phyloP scores from a whole-genome alignment of 1,140 invertebrate species.

The Drosophila arizonae region DNA sequence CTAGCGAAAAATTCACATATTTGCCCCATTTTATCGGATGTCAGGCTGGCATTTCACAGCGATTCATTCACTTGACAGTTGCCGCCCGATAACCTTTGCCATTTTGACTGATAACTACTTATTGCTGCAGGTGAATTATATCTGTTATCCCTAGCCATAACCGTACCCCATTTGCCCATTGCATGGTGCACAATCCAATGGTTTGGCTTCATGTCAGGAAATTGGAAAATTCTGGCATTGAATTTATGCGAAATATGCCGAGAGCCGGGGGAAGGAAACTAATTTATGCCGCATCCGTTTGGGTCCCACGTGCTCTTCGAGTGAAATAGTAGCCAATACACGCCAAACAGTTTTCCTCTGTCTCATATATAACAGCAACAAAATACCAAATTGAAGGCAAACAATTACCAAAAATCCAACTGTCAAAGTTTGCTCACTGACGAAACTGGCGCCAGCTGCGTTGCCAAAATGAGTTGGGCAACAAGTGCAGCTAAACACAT shows the following conservation, averaged over 20 bases:
- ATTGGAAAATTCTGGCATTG: slow-evolving; percentile 42
- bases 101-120: slow-evolving; percentile 23
- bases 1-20: no score
- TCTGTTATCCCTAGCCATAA: slow-evolving; percentile 13
- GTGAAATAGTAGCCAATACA: neutral
- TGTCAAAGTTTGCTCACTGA: slow-evolving; percentile 6
- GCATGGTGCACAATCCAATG: slow-evolving; percentile 7
- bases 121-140: slow-evolving; percentile 11
- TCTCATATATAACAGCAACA: slow-evolving; percentile 11
- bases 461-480: slow-evolving; percentile 41
- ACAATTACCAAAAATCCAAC: slow-evolving; percentile 55
- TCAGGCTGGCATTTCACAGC: neutral
- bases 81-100: neutral
- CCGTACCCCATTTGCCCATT: neutral
- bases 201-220: slow-evolving; percentile 33
- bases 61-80: neutral
- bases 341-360: neutral
- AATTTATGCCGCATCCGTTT: slow-evolving; percentile 48
- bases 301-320: neutral
- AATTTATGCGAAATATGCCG: slow-evolving; percentile 40
- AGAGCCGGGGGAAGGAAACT: slow-evolving; percentile 30
- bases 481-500: slow-evolving; percentile 42
- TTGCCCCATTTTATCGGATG: neutral
- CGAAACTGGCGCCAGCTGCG: neutral
- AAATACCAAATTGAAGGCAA: slow-evolving; percentile 42